These are phyloP conservation scores for Aricia agestis DNA, from an alignment of 1,140 invertebrate genomes.

Conservation along the genomic window DNA sequence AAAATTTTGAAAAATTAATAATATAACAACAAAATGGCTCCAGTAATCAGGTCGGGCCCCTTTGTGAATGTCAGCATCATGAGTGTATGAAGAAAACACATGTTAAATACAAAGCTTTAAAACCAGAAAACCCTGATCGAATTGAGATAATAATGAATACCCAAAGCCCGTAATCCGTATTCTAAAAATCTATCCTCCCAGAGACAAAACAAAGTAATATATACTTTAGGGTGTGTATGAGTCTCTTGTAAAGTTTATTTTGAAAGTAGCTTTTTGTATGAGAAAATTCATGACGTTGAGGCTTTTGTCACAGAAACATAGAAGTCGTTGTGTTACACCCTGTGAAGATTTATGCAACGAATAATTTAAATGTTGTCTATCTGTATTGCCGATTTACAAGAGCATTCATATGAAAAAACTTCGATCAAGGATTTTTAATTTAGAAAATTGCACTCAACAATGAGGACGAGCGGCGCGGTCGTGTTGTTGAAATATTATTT, in stretches of 20 bases:
- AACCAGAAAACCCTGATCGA: not conserved
- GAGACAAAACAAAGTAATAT: too few species aligned
- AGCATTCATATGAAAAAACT: not conserved
- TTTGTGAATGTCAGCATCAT: not conserved
- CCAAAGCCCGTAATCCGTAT: too few species aligned
- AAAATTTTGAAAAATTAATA: not conserved
- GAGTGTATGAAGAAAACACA: not conserved
- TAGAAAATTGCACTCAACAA: slow-evolving; percentile 2
- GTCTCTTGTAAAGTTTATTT: too few species aligned
- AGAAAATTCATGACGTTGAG: too few species aligned
- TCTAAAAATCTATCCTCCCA: too few species aligned
- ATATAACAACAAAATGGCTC: not conserved
- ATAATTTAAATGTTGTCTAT: too few species aligned
- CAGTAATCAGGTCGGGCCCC: not conserved
- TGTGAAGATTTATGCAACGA: too few species aligned
- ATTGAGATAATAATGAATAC: not conserved
- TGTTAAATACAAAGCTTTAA: not conserved
- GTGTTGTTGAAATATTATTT: slow-evolving; percentile 2
- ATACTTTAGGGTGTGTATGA: too few species aligned
- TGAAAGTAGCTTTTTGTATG: too few species aligned
- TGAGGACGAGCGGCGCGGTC: slow-evolving; percentile 1
- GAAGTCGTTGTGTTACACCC: too few species aligned
- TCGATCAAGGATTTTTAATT: slow-evolving; percentile 6
- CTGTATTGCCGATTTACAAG: too few species aligned
- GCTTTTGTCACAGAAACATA: too few species aligned